phyloP scores from a whole-genome alignment of 2,797 vertebrate genomes.

The Hydrophis major region DNA sequence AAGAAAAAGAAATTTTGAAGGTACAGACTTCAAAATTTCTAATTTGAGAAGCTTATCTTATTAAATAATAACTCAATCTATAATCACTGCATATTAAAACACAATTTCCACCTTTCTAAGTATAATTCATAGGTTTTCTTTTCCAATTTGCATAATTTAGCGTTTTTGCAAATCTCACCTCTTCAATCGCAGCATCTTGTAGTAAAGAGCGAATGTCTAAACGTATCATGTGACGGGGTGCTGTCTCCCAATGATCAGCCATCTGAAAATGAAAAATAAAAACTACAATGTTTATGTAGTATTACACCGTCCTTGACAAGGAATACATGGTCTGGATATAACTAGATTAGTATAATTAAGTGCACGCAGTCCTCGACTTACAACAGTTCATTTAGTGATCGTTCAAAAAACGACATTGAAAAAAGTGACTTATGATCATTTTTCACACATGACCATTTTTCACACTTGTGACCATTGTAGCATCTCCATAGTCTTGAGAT shows the following conservation, averaged over 20 bases:
- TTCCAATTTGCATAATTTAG: not conserved
- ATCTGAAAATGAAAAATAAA: slow-evolving; percentile 76
- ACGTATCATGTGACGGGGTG: slow-evolving; percentile 96
- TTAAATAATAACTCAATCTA: slow-evolving; percentile 20
- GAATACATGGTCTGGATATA: not conserved
- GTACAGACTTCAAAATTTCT: not conserved
- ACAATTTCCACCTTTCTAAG: not conserved
- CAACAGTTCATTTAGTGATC: too few species aligned
- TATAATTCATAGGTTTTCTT: not conserved
- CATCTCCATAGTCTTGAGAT: too few species aligned
- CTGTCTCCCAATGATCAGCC: slow-evolving; percentile 90
- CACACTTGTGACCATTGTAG: too few species aligned
- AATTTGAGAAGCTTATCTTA: slow-evolving; percentile 6
- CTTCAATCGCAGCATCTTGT: slow-evolving; percentile 97
- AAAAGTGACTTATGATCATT: too few species aligned
- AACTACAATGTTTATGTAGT: slow-evolving; percentile 15
- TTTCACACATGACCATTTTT: too few species aligned
- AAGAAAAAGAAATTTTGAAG: too few species aligned
- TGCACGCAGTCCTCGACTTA: too few species aligned
- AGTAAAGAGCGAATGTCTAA: slow-evolving; percentile 93
- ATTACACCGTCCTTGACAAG: not conserved
- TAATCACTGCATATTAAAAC: not conserved
- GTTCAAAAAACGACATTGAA: too few species aligned
- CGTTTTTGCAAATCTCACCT: slow-evolving; percentile 73
- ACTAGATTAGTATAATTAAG: not conserved